phyloP scores from a whole-genome alignment of 2,888 invertebrate species.

The Cylloceria caligata region DNA sequence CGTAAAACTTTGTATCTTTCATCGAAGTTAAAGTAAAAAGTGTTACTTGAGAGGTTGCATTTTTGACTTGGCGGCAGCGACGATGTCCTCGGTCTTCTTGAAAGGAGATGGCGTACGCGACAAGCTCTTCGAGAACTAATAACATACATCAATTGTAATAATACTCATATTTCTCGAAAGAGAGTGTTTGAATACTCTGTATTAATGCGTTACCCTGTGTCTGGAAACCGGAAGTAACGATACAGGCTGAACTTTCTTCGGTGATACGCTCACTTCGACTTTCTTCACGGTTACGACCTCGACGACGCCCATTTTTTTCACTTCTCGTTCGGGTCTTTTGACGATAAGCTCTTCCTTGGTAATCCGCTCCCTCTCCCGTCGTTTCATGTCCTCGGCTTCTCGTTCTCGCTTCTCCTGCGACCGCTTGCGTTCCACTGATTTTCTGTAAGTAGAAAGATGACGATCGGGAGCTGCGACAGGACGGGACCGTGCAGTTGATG shows the following conservation, averaged over 20 bases:
- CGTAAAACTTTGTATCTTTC: background rate
- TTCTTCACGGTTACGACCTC: slow-evolving; percentile 76
- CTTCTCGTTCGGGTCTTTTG: slow-evolving; percentile 79
- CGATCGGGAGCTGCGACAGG: slow-evolving; percentile 8
- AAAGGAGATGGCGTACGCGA: slow-evolving; percentile 95
- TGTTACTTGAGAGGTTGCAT: slow-evolving; percentile 64
- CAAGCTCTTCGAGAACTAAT: slow-evolving; percentile 89
- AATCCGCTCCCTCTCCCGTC: slow-evolving; percentile 75
- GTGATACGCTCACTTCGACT: slow-evolving; percentile 79
- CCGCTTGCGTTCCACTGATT: slow-evolving; percentile 77
- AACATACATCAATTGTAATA: slow-evolving; percentile 33
- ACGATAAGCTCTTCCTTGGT: slow-evolving; percentile 77
- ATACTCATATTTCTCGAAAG: background rate
- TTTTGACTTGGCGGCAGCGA: slow-evolving; percentile 75
- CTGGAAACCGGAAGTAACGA: slow-evolving; percentile 78
- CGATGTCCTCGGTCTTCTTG: slow-evolving; percentile 87
- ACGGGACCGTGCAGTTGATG: background rate
- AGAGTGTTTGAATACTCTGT: background rate
- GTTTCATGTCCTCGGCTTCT: slow-evolving; percentile 71
- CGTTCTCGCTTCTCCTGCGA: slow-evolving; percentile 78
- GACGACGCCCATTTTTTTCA: slow-evolving; percentile 71
- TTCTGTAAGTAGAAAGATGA: slow-evolving; percentile 73
- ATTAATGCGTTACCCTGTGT: slow-evolving; percentile 77
- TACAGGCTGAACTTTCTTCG: slow-evolving; percentile 79
- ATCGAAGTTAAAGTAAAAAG: background rate